Evolutionary conservation across 2,113 vertebrate genomes (phyloP).

Genomic region (Galbula dea): DNA sequence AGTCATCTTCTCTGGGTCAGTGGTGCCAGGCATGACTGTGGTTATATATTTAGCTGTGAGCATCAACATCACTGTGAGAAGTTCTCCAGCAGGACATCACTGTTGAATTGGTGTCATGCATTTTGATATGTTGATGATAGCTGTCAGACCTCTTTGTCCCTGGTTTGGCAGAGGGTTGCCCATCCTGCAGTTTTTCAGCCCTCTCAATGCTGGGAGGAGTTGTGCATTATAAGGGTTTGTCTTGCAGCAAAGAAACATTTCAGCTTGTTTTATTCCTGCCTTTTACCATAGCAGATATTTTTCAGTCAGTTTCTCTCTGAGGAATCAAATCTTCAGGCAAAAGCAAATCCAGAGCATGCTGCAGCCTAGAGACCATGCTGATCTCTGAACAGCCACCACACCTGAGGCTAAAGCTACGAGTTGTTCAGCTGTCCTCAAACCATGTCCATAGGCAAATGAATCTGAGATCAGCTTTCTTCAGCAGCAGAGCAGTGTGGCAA

Average conservation of each 20-base stretch:
- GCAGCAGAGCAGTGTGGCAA: background rate
- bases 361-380: background rate
- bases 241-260: background rate
- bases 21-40: constrained; percentile 7
- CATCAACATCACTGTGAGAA: background rate
- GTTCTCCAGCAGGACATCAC: background rate
- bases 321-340: background rate
- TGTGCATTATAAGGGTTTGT: background rate
- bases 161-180: background rate
- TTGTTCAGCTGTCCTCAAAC: background rate
- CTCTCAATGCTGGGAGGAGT: background rate
- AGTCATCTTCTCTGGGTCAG: constrained; percentile 28
- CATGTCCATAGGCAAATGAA: background rate
- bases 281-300: background rate
- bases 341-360: background rate
- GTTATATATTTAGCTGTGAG: constrained; percentile 41
- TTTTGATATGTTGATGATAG: background rate
- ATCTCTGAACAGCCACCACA: background rate
- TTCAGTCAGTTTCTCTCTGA: background rate
- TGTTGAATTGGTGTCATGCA: background rate
- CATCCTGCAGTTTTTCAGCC: background rate
- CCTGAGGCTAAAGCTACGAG: background rate
- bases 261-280: background rate
- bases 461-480: background rate
- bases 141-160: background rate